Percentiles rank a stretch among this genome's conserved stretches.
phyloP scores from a whole-genome alignment of 35 echinoderm and acorn worm genomes.

The Stichopus chloronotus region DNA sequence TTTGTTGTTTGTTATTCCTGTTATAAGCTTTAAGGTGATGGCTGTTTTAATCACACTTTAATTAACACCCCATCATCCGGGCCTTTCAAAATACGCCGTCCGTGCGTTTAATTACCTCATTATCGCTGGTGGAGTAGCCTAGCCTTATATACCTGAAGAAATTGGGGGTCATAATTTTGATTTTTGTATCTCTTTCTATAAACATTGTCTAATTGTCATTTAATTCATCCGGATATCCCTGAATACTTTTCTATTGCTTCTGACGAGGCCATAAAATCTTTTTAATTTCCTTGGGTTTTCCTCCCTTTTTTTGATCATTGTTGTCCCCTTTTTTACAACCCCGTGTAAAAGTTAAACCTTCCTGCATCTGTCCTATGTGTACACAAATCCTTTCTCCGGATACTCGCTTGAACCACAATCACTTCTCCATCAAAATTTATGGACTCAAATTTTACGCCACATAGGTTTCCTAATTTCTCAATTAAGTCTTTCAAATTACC shows the following conservation, averaged over 20 bases:
- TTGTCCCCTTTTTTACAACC: background rate
- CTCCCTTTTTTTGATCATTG: background rate
- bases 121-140: too few species aligned
- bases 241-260: background rate
- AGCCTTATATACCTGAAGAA: too few species aligned
- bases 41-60: too few species aligned
- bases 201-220: background rate
- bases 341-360: background rate
- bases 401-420: background rate
- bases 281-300: background rate
- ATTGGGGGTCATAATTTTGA: too few species aligned
- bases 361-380: background rate
- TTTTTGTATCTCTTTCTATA: too few species aligned
- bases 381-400: too few species aligned
- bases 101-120: too few species aligned
- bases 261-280: background rate
- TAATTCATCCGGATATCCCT: background rate
- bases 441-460: constrained; percentile 28
- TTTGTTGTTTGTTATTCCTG: too few species aligned
- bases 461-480: constrained; percentile 10
- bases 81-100: too few species aligned
- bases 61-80: too few species aligned
- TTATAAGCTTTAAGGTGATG: too few species aligned
- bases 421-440: background rate
- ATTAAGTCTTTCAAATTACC: constrained; percentile 18